Evolutionary conservation across 2,888 invertebrate species (phyloP), one percentile per base, ranked within the genome.

Genomic region (Malthinus flaveolus): DNA sequence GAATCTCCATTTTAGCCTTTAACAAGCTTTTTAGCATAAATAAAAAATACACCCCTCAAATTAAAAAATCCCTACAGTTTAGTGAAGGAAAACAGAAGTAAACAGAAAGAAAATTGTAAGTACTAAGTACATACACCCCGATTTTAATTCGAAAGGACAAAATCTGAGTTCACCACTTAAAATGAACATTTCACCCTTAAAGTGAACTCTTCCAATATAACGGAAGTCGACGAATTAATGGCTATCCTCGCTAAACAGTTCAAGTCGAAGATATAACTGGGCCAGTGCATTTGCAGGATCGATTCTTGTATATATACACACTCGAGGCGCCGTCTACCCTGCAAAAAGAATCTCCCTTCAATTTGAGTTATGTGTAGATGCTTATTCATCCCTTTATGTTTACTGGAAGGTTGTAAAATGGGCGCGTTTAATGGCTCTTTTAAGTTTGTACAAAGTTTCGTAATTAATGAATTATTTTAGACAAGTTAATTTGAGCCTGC

Each of bases 141-240:
- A 23, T 42, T 42, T 11, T 42, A 12, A n/a, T 12, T 23, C 39
- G 39, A 42, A 42, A 42, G 23, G 39, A 15, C 39, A 15, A 23
- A 42, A 42, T 23, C 23, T 23, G 23, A 23, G 23, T 23, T 23
- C 5, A n/a, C 5, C 23, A 3, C 23, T 23, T 5, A 23, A 23
- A 23, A 23, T 11, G 33, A 7, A 47, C 13, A 3, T 47, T 23
- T 34, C 32, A 47, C 34, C 36, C 56, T 53, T 46, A 55, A 61
- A 59, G 59, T 66, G 60, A 59, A 60, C 63, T 63, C 51, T 32
- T 59, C 66, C 63, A 54, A 62, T 53, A 49, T 56, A 56, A 62
- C 61, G 51, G 53, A 49, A 60, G 57, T 49, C 58, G 50, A 52
- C 54, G 47, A 60, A 62, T 37, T 39, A 31, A 8, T 10, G 32